Evolutionary conservation across 2,797 vertebrate species (phyloP).

Genomic region (Anniella stebbinsi): DNA sequence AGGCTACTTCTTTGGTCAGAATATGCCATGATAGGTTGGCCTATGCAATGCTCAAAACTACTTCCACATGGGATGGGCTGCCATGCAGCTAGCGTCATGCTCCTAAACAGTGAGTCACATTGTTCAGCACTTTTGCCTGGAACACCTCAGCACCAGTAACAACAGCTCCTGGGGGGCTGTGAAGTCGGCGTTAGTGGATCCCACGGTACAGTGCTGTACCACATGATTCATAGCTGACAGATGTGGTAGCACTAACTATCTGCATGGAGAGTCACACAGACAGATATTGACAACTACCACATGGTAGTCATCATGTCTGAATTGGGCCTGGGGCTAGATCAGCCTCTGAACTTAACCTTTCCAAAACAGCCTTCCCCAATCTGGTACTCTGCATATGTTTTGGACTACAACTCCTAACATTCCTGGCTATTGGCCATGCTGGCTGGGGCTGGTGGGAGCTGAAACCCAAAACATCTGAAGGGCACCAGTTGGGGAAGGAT

Average conservation of each 20-base stretch:
- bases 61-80: not conserved
- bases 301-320: not conserved
- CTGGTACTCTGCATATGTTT: too few relatives aligned
- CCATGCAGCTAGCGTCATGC: not conserved
- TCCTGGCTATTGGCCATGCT: too few relatives aligned
- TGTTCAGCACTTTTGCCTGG: not conserved
- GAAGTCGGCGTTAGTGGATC: not conserved
- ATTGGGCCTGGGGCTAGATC: not conserved
- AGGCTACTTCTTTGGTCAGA: not conserved
- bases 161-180: too few relatives aligned
- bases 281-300: not conserved
- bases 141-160: too few relatives aligned
- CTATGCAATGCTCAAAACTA: not conserved
- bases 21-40: not conserved
- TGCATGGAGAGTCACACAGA: not conserved
- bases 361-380: too few relatives aligned
- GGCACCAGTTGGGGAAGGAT: too few relatives aligned
- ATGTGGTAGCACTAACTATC: not conserved
- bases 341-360: not conserved
- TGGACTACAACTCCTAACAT: too few relatives aligned
- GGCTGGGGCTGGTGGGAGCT: too few relatives aligned
- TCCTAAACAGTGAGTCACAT: not conserved
- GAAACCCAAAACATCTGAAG: too few relatives aligned
- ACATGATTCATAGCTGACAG: not conserved
- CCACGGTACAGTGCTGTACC: too few relatives aligned